These are phyloP conservation scores for Crenuchus spilurus DNA, from an alignment of 2,797 vertebrate genomes.

Conservation along the genomic window DNA sequence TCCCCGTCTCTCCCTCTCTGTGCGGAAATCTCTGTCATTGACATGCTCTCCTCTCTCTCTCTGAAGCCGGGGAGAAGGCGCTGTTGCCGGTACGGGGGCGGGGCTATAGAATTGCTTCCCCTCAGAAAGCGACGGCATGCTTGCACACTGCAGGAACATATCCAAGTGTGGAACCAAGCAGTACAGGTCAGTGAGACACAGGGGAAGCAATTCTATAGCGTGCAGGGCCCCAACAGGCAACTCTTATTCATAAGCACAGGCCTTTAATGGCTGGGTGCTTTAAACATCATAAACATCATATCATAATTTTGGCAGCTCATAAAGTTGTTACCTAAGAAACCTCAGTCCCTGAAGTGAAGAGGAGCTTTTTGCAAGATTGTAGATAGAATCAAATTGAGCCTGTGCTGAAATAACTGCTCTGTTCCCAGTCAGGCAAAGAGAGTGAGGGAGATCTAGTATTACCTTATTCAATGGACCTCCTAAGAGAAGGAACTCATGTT, in stretches of 20 bases:
- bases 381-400: neutral
- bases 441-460: slow-evolving; percentile 43
- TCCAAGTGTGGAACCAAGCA: slow-evolving; percentile 84
- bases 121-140: slow-evolving; percentile 82
- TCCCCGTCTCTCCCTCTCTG: slow-evolving; percentile 30
- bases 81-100: slow-evolving; percentile 77
- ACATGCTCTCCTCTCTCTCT: slow-evolving; percentile 80
- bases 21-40: slow-evolving; percentile 61
- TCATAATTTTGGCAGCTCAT: slow-evolving; percentile 10
- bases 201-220: slow-evolving; percentile 81
- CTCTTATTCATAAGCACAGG: neutral
- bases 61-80: slow-evolving; percentile 83
- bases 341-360: slow-evolving; percentile 9
- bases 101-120: slow-evolving; percentile 85
- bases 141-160: slow-evolving; percentile 85
- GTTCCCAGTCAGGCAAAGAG: slow-evolving; percentile 46
- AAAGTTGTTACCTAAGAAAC: neutral
- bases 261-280: neutral
- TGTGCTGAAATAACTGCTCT: slow-evolving; percentile 1
- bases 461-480: slow-evolving; percentile 43
- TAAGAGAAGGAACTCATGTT: slow-evolving; percentile 25
- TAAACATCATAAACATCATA: slow-evolving; percentile 12
- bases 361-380: slow-evolving; percentile 3
- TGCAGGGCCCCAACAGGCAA: slow-evolving; percentile 52
- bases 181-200: slow-evolving; percentile 85